Conservation (phyloP, 2,113 vertebrate species). For the Alouatta palliata region DNA sequence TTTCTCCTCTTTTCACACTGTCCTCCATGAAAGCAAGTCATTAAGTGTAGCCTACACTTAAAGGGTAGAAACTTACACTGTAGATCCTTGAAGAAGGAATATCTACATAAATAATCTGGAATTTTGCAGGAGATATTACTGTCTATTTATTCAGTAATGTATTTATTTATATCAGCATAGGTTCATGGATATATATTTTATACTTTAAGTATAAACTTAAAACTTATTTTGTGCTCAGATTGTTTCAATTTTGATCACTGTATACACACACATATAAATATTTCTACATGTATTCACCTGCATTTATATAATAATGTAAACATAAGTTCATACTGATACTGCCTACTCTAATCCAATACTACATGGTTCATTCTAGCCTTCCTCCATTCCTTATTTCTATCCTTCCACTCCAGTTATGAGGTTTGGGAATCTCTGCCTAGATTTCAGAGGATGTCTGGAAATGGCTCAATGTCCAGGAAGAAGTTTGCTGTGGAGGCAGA, state of each 20-base stretch:
- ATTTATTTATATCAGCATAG: background rate
- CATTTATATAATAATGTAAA: background rate
- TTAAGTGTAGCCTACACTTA: too few species aligned
- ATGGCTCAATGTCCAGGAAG: too few species aligned
- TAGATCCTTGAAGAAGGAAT: background rate
- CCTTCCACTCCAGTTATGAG: background rate
- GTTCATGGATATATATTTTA: background rate
- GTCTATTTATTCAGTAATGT: background rate
- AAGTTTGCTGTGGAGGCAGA: too few species aligned
- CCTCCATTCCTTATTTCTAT: background rate
- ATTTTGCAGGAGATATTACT: background rate
- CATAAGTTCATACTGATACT: background rate
- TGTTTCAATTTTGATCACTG: background rate
- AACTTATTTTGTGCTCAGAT: background rate
- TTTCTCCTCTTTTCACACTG: background rate
- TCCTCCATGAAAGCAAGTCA: background rate
- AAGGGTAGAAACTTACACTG: background rate
- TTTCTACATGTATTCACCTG: background rate
- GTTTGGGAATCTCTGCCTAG: too few species aligned
- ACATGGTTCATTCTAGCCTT: background rate
- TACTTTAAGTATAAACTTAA: background rate
- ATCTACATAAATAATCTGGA: background rate
- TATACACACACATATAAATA: background rate
- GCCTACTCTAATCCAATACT: background rate
- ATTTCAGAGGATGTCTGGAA: too few species aligned